Conservation (phyloP, 2,888 invertebrate genomes). For the Cosmopolites sordidus region DNA sequence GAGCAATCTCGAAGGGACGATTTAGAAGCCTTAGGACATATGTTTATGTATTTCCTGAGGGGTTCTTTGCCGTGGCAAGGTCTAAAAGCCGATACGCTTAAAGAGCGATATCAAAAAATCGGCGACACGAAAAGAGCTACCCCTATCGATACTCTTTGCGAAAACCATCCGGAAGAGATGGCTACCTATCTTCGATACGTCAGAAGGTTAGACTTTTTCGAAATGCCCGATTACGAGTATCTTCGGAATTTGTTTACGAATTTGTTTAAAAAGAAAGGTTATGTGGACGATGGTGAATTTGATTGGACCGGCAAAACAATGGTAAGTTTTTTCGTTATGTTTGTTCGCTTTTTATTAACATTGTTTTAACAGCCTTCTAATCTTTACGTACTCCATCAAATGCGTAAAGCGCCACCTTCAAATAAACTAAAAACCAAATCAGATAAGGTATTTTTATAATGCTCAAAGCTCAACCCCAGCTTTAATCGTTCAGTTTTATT, state of each 20-base stretch:
- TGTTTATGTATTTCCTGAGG: constrained; percentile 99
- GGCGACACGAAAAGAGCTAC: constrained; percentile 99
- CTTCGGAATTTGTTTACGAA: constrained; percentile 92
- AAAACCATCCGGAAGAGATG: constrained; percentile 91
- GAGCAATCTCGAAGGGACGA: constrained; percentile 99
- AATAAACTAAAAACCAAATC: constrained; percentile 81
- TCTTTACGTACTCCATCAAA: constrained; percentile 73
- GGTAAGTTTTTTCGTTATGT: constrained; percentile 34
- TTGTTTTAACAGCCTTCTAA: constrained; percentile 62
- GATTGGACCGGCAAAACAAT: constrained; percentile 86
- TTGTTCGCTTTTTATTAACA: constrained; percentile 19
- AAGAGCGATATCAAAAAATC: constrained; percentile 99
- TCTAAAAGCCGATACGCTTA: constrained; percentile 96
- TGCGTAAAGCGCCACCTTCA: constrained; percentile 82
- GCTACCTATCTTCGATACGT: constrained; percentile 98
- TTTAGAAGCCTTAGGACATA: constrained; percentile 96
- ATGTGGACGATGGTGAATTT: constrained; percentile 86
- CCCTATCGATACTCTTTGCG: constrained; percentile 90
- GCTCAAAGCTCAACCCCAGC: no score
- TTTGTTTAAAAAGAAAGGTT: constrained; percentile 82
- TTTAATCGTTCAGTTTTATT: no score
- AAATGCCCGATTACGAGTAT: constrained; percentile 99
- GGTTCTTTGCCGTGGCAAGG: constrained; percentile 99
- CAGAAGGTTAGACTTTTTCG: constrained; percentile 95
- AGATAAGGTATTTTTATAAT: constrained; percentile 47